Evolutionary conservation across 2,797 vertebrate species (phyloP).

Genomic region (Oreochromis grahami): DNA sequence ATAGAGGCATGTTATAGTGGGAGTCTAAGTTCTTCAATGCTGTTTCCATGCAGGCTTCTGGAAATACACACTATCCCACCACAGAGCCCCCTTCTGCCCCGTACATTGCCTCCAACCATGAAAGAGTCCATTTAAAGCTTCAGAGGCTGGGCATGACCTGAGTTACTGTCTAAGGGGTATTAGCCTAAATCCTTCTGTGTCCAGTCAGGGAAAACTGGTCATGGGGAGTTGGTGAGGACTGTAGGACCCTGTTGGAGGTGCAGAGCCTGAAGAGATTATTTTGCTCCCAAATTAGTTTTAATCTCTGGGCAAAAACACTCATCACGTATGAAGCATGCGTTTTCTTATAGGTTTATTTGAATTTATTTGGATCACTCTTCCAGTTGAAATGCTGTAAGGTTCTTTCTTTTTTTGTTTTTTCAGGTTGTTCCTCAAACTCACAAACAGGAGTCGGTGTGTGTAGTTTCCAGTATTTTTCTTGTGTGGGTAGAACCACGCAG

Average conservation of each 20-base stretch:
- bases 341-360: background rate
- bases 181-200: conserved; percentile 24
- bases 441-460: background rate
- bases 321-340: rapidly evolving
- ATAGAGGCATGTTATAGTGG: conserved; percentile 31
- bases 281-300: background rate
- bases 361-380: background rate
- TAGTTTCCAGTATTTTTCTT: background rate
- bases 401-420: background rate
- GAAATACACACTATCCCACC: conserved; percentile 51
- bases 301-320: background rate
- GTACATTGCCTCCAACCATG: conserved; percentile 39
- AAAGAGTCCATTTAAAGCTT: conserved; percentile 63
- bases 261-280: background rate
- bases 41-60: conserved; percentile 42
- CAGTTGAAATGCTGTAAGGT: background rate
- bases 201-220: conserved; percentile 6
- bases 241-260: conserved; percentile 17
- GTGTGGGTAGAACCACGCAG: background rate
- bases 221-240: background rate
- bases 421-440: background rate
- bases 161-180: conserved; percentile 54
- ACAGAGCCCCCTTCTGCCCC: conserved; percentile 21
- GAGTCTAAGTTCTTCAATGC: conserved; percentile 8
- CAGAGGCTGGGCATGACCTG: conserved; percentile 53